Percentiles rank a stretch among this genome's conserved stretches.
These are phyloP conservation scores for Vireo griseus DNA, from an alignment of 2,797 vertebrate species.

Conservation along the genomic window DNA sequence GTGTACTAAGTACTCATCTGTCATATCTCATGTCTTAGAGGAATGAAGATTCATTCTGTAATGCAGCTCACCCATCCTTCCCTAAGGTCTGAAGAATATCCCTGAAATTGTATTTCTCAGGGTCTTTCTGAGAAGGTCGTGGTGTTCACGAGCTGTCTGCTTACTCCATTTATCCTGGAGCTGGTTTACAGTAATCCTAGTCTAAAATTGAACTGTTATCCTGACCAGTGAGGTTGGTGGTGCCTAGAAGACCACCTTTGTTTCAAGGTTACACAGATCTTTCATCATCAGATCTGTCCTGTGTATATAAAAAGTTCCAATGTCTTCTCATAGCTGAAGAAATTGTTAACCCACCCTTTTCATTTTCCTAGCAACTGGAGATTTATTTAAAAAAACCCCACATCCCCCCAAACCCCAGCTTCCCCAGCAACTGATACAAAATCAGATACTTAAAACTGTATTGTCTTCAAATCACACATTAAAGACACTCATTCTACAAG, in stretches of 20 bases:
- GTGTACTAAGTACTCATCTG: conserved; percentile 32
- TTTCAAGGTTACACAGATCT: neutral
- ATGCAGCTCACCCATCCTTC: conserved; percentile 4
- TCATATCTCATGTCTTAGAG: neutral
- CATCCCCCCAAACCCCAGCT: neutral
- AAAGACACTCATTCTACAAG: neutral
- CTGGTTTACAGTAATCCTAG: neutral
- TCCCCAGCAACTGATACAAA: neutral
- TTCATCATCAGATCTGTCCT: neutral
- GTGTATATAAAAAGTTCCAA: neutral
- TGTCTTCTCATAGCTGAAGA: neutral
- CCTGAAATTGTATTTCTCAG: conserved; percentile 3
- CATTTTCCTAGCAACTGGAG: neutral
- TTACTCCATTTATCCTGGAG: neutral
- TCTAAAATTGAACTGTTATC: neutral
- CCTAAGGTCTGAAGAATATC: neutral
- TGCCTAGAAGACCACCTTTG: neutral
- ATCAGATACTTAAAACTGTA: neutral
- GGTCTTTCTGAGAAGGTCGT: neutral
- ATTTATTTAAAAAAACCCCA: neutral
- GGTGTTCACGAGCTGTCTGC: neutral
- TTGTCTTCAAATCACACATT: neutral
- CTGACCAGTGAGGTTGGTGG: neutral
- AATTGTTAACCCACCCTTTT: neutral
- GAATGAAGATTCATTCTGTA: conserved; percentile 29